Percentiles rank a stretch among this genome's conserved stretches.
Evolutionary conservation across 2,113 vertebrate species (phyloP).

Genomic region (Trachemys scripta): DNA sequence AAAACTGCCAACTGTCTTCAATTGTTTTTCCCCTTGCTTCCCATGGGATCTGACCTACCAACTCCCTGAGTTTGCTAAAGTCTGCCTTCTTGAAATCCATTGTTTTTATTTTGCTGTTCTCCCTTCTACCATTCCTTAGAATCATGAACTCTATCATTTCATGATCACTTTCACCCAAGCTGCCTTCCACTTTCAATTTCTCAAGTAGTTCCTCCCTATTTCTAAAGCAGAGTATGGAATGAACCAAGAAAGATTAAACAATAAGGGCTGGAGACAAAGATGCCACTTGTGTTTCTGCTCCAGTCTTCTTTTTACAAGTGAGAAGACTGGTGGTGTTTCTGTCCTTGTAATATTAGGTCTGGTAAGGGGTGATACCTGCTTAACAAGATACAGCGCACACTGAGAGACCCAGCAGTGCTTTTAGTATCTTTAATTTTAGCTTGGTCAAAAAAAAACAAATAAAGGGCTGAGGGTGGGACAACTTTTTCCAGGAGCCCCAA

Average conservation of each 20-base stretch:
- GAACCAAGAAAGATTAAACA: neutral
- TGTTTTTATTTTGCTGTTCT: too few relatives aligned
- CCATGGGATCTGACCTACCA: too few relatives aligned
- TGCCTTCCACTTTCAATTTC: too few relatives aligned
- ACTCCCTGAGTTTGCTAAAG: too few relatives aligned
- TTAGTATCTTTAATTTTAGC: neutral
- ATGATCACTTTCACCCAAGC: too few relatives aligned
- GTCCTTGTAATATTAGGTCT: neutral
- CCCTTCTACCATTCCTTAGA: too few relatives aligned
- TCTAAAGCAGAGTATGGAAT: neutral
- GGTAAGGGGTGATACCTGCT: neutral
- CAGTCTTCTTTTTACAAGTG: neutral
- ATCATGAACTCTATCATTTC: too few relatives aligned
- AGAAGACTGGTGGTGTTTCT: neutral
- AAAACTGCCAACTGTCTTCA: too few relatives aligned
- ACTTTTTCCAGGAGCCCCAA: neutral
- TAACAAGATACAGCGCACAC: neutral
- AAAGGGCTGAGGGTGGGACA: accelerated
- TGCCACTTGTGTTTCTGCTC: neutral
- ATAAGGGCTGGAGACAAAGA: neutral
- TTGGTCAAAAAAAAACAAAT: neutral
- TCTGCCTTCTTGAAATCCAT: too few relatives aligned
- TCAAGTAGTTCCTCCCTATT: neutral
- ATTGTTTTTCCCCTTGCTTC: too few relatives aligned
- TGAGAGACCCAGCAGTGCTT: neutral